Evolutionary conservation across 92 coral and sea anemone species (phyloP), one percentile per base, ranked within the genome.

Genomic region (Diadumene lineata): DNA sequence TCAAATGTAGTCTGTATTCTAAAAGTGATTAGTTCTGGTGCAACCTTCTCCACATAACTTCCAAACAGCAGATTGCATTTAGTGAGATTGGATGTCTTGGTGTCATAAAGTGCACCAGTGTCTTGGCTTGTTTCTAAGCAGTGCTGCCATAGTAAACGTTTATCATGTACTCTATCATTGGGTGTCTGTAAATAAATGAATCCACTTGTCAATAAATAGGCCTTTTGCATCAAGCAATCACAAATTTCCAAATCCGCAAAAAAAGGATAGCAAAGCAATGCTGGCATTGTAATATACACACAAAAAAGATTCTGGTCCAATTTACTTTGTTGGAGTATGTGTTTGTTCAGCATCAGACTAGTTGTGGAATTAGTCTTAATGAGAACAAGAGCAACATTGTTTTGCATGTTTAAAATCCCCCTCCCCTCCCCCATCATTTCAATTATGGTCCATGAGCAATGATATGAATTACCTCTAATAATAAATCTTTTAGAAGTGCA

Each of bases 1-100:
- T 75, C 79, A 29, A 91, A 69, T 24, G 66, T 67, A 11, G 93
- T 72, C 57, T 79, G 92, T 75, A 91, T 73, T 63, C 97, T 81
- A 67, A 91, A 84, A 29, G 90, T 77, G 33, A 85, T 50, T 34
- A 78, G 66, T 6, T 79, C 44, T 58, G 81, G 78, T 62, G 73
- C 25, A 69, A 84, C 88, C 65, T 56, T 73, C 32, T 65, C 56
- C 34, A 58, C 29, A 48, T 70, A 60, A 43, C 76, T 67, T 31
- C 72, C 68, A 69, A 75, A 34, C 1, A 43, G 30, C 15, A 81
- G 31, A 26, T 65, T 56, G 57, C 90, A 85, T 24, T 70, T 30
- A 0, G 46, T 23, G 26, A 85, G 63, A 30, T 43, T n/a, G 33
- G 73, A 25, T 1, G 3, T 50, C 38, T 29, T 60, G 24, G 25